A percentile compares a stretch with the other conserved stretches of the same genome.
These are phyloP conservation scores for Oreochromis spilurus DNA, from an alignment of 2,113 vertebrate genomes.

Conservation along the genomic window DNA sequence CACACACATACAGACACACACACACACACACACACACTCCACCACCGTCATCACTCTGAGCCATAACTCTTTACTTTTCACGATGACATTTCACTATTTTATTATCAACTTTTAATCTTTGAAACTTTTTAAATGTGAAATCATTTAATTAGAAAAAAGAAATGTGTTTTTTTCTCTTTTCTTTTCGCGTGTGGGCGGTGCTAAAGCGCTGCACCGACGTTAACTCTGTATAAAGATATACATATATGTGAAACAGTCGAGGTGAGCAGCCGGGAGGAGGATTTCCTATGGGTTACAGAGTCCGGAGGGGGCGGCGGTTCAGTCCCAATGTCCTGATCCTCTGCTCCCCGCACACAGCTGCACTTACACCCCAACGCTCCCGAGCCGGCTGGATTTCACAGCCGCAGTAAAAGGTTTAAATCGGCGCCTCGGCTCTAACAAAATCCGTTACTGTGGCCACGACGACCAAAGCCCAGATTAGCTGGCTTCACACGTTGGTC, in stretches of 20 bases:
- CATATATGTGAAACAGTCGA: constrained; percentile 67
- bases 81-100: constrained; percentile 81
- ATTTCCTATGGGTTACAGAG: constrained; percentile 42
- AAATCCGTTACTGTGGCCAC: not conserved
- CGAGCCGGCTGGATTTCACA: not conserved
- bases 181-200: constrained; percentile 32
- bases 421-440: not conserved
- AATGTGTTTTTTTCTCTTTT: constrained; percentile 12
- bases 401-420: not conserved
- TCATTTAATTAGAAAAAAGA: constrained; percentile 69
- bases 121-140: constrained; percentile 71
- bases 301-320: constrained; percentile 17
- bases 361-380: not conserved
- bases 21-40: not conserved
- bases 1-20: not conserved
- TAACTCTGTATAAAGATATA: constrained; percentile 68
- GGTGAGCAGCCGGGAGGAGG: constrained; percentile 53
- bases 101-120: constrained; percentile 57
- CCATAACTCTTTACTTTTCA: constrained; percentile 63
- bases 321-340: constrained; percentile 17
- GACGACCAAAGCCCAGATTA: not conserved
- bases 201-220: constrained; percentile 59
- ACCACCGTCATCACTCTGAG: constrained; percentile 62
- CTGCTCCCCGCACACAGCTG: not conserved
- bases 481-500: not conserved